Base-by-base conservation (phyloP, 2,797 vertebrate genomes). In the Urocyon cinereoargenteus region DNA sequence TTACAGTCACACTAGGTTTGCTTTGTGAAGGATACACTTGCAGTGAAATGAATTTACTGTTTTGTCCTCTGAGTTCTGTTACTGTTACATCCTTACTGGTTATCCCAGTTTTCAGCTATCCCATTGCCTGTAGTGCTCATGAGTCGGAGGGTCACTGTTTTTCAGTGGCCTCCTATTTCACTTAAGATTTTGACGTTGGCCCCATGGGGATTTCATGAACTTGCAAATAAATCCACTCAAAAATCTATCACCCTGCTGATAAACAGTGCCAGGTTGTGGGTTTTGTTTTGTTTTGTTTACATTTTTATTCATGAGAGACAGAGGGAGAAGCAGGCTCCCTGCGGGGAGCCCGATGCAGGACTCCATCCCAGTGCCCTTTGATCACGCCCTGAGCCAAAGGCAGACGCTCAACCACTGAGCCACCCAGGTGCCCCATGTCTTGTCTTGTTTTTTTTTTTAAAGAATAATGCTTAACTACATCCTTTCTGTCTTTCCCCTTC, bases 211-310 rank as follows among this genome's bases (percentile, higher is more conserved):
- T 73, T 95, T 83, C 40, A 66, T 72, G 82, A 86, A 90, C 68
- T 95, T 92, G 66, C 79, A 90, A 91, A 91, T 90, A 86, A 92
- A 95, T 77, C 77, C 64, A 73, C 93, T 96, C 87, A 84, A 62
- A 95, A 90, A 79, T 90, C 77, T 36, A 55, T 92, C 90, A 92
- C 57, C 70, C 93, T 77, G 66, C 89, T 90, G 75, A 84, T 40
- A 91, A 96, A 94, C 91, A 55, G 13, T 93, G 79, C 55, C 53
- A 7, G 94, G 88, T 96, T 94, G 57, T 95, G 89, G 53, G 57
- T 45, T 45, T 45, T 45, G 40, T 45, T 40, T 40, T 40, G 40
- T 40, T 45, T 45, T 45, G 40, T 45, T 45, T 45, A 7, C 40
- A 45, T 45, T 45, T 45, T 45, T 45, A 45, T 45, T 40, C 40